Evolutionary conservation across 2,888 invertebrate genomes (phyloP), one percentile per base, ranked within the genome.

Genomic region (Adelognathus sp.): DNA sequence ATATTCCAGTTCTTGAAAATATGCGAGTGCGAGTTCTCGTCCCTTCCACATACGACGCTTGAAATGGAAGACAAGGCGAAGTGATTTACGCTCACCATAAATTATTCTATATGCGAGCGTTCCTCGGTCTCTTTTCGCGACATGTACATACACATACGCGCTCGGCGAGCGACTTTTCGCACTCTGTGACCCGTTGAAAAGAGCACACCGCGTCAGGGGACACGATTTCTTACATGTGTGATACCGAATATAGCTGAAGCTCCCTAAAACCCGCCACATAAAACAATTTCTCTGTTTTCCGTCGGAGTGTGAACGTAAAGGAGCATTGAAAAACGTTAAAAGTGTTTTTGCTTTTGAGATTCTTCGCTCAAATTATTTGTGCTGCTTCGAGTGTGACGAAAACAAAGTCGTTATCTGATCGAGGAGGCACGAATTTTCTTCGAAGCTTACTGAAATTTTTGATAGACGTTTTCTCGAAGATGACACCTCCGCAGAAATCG

Each of bases 31-130:
- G 61, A 69, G 27, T 31, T 50, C 60, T 69, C 33, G 33, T 9
- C 4, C 44, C n/a, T 36, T 11, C 50, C 36, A 9, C 41, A 64
- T 54, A 44, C 54, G n/a, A 33, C 54, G 29, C 54, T 31, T 63
- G 27, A 73, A 24, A 31, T 64, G 33, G 56, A 64, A 66, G 56
- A 66, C 58, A 58, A 58, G 16, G 36, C 18, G 39, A 64, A 33
- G 58, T 73, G 56, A 73, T 73, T 73, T 66, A 73, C 64, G 54
- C 11, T 29, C 27, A 18, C 16, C 31, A 21, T 73, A 50, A 66
- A 74, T 74, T 60, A 74, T 74, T 41, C 60, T 46, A 50, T 39
- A 60, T 29, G 50, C 29, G 11, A 16, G 29, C 18, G 29, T 31
- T 21, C 60, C 39, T 50, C 29, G 29, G 5, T 64, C 56, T 52